Base-by-base conservation (phyloP, 2,113 vertebrate species). In the Paradisaea rubra region DNA sequence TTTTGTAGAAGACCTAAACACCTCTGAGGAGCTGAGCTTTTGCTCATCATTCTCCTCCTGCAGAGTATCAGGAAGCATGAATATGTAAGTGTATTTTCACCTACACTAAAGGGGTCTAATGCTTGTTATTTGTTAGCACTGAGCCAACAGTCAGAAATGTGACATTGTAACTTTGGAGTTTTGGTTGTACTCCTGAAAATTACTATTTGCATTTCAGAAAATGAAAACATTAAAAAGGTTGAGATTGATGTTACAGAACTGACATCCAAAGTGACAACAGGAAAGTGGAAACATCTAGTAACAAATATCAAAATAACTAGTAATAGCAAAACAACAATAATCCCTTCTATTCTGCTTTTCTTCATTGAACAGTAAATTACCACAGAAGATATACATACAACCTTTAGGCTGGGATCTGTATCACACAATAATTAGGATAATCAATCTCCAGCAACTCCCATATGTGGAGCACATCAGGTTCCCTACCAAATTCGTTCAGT, bases 201-300 rank as follows among this genome's bases (percentile, higher is more conserved):
- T 57, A 85, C 47, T 59, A 68, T 88, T 85, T 94, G 39, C 42
- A 88, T 89, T 94, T 86, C 69, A 94, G 81, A 86, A 78, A 82
- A 91, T 45, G 13, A 87, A 90, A 76, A 77, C 31, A 59, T 57
- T 15, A n/a, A 71, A 85, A 83, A 91, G n/a, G 9, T 54, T 86
- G 39, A 37, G 44, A 56, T 31, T 68, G 39, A 72, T n/a, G 63
- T 59, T 68, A 69, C 60, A 72, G n/a, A 93, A 91, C 35, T 41
- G 42, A 77, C 53, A 59, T 27, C 19, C 39, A 85, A 77, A 85
- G 52, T 24, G 23, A 53, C 44, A 70, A 50, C 7, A 65, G 42
- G 5, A 80, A 63, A 91, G 28, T 37, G 21, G 80, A 44, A 76
- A 76, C 85, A 64, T 13, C 17, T 47, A 81, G 18, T 16, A 68